These are phyloP conservation scores for Aulostomus chinensis DNA, from an alignment of 2,797 vertebrate species.

Conservation along the genomic window DNA sequence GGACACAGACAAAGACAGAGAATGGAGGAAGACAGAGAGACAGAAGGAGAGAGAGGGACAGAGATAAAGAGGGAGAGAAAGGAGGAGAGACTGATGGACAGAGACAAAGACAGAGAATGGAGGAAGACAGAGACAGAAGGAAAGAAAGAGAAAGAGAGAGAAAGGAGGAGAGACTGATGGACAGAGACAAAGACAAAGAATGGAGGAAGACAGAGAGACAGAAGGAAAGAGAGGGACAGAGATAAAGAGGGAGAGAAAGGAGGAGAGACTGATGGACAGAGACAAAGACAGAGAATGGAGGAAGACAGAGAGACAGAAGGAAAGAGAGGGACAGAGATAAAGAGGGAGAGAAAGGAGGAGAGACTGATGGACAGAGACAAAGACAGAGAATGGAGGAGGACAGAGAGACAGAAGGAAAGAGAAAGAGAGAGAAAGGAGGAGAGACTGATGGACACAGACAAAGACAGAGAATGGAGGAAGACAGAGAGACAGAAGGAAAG, in stretches of 20 bases:
- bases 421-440: not conserved
- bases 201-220: not conserved
- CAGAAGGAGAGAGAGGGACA: too few relatives aligned
- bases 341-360: not conserved
- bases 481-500: not conserved
- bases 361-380: too few relatives aligned
- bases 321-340: not conserved
- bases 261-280: not conserved
- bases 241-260: not conserved
- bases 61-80: not conserved
- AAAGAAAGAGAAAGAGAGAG: not conserved
- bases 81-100: accelerated
- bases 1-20: not conserved
- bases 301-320: not conserved
- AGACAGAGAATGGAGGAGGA: slow-evolving; percentile 92
- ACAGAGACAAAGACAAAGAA: not conserved
- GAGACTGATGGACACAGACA: not conserved
- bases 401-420: slow-evolving; percentile 86
- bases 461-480: accelerated
- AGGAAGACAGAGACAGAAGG: too few relatives aligned
- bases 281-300: too few relatives aligned
- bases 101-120: too few relatives aligned
- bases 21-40: not conserved
- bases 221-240: not conserved
- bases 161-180: accelerated